phyloP scores from a whole-genome alignment of 2,797 vertebrate species.

The Sorex maritimensis region DNA sequence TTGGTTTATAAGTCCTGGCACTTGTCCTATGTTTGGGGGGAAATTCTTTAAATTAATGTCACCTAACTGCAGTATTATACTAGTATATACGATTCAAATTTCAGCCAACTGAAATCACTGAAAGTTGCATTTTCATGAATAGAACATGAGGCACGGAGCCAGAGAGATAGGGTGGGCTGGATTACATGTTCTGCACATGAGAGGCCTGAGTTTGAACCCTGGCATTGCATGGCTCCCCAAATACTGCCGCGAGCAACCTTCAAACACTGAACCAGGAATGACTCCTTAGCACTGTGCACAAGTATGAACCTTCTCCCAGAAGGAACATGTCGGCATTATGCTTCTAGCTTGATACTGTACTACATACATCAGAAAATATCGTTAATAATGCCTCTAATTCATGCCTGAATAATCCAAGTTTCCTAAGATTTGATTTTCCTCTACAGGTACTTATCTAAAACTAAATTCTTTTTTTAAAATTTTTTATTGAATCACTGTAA shows the following conservation, averaged over 20 bases:
- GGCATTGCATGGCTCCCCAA: too few species aligned
- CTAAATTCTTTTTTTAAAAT: background rate
- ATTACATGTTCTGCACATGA: too few species aligned
- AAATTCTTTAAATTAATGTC: background rate
- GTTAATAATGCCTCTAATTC: background rate
- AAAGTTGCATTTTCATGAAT: conserved; percentile 35
- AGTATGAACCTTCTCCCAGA: too few species aligned
- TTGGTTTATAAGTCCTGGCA: conserved; percentile 44
- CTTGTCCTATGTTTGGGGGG: background rate
- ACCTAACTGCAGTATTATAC: background rate
- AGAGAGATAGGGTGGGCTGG: too few species aligned
- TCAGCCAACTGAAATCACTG: background rate
- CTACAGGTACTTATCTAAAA: conserved; percentile 17
- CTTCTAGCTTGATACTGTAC: background rate
- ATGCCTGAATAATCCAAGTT: conserved; percentile 33
- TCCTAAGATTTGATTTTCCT: background rate
- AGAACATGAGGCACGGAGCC: background rate
- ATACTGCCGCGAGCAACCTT: too few species aligned
- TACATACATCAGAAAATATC: conserved; percentile 50
- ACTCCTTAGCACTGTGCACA: too few species aligned
- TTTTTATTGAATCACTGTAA: too few species aligned
- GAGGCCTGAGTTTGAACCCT: too few species aligned
- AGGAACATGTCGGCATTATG: too few species aligned
- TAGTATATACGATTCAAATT: background rate
- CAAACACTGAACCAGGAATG: too few species aligned